Evolutionary conservation across 1,140 invertebrate species (phyloP).

Genomic region (Delia radicum): DNA sequence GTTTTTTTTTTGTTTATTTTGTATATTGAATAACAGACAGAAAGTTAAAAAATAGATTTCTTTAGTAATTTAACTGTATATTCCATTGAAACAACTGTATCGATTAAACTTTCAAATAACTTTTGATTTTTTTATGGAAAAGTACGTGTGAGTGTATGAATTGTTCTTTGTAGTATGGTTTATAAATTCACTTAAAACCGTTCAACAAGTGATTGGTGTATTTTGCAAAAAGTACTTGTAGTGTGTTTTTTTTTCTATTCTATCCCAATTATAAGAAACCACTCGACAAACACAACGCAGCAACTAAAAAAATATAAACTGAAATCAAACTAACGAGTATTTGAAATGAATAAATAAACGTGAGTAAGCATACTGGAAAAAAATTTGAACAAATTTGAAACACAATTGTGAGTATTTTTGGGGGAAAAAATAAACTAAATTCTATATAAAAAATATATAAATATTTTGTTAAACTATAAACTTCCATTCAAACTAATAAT

Average conservation of each 20-base stretch:
- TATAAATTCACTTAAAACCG: too few species aligned
- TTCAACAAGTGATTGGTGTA: too few species aligned
- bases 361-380: neutral
- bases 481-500: neutral
- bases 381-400: neutral
- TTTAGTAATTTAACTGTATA: too few species aligned
- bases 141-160: too few species aligned
- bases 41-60: too few species aligned
- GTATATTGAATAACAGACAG: too few species aligned
- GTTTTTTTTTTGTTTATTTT: too few species aligned
- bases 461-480: neutral
- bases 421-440: neutral
- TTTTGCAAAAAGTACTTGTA: neutral
- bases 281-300: neutral
- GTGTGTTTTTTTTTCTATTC: neutral
- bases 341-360: conserved; percentile 22
- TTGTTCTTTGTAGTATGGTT: too few species aligned
- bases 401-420: neutral
- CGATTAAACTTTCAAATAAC: too few species aligned
- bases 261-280: neutral
- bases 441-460: neutral
- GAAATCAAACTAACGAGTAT: conserved; percentile 7
- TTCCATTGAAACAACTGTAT: neutral
- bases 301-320: neutral
- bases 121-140: too few species aligned